These are phyloP conservation scores for Triplophysa dalaica DNA, from an alignment of 2,113 vertebrate genomes.

Conservation along the genomic window DNA sequence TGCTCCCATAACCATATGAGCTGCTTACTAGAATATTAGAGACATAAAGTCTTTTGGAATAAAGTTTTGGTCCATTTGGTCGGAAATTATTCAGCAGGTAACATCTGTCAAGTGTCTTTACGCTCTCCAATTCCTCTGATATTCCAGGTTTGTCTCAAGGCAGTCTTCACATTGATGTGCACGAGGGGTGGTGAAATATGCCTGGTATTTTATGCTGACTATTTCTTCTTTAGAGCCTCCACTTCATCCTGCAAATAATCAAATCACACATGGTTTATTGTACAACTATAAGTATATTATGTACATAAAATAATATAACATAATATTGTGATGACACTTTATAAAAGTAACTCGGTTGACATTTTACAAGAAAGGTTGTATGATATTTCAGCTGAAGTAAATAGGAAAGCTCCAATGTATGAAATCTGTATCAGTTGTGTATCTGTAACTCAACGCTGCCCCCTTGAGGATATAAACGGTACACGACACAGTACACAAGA, in stretches of 20 bases:
- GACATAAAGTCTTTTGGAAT: neutral
- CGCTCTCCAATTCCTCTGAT: neutral
- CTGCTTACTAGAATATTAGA: neutral
- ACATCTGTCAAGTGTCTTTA: neutral
- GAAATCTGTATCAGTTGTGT: neutral
- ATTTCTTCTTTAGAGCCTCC: slow-evolving; percentile 59
- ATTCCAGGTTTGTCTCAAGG: neutral
- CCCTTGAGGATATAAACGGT: neutral
- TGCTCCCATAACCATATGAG: slow-evolving; percentile 10
- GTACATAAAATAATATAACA: neutral
- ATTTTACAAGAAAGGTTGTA: no score
- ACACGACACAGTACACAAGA: neutral
- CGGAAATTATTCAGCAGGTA: neutral
- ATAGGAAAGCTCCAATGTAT: no score
- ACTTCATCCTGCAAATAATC: slow-evolving; percentile 69
- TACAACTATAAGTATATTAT: neutral
- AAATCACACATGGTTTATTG: neutral
- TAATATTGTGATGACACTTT: neutral
- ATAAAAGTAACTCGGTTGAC: no score
- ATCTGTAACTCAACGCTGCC: slow-evolving; percentile 12
- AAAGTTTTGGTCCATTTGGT: neutral
- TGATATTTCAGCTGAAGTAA: no score
- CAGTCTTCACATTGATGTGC: neutral
- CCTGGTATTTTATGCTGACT: slow-evolving; percentile 44
- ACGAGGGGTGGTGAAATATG: neutral